Percentiles rank a stretch among this genome's conserved stretches.
These are phyloP conservation scores for Sardinella longiceps DNA, from an alignment of 2,797 vertebrate species.

Conservation along the genomic window DNA sequence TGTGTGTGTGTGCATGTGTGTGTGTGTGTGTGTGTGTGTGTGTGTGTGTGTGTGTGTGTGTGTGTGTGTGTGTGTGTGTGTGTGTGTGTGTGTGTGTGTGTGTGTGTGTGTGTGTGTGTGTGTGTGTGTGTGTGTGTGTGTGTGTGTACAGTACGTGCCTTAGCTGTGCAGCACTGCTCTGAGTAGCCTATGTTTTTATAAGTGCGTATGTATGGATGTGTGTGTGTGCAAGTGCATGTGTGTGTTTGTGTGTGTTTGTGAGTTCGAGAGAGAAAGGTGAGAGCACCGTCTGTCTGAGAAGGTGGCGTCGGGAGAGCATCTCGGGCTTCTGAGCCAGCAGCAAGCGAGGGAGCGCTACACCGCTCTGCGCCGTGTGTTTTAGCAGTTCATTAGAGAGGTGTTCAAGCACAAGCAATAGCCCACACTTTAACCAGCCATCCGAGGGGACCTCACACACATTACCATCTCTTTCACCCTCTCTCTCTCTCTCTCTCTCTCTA, in stretches of 20 bases:
- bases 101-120: not conserved
- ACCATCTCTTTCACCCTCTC: not conserved
- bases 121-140: not conserved
- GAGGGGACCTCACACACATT: conserved; percentile 19
- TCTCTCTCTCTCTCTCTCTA: not conserved
- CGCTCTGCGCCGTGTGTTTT: not conserved
- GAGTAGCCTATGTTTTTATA: too few relatives aligned
- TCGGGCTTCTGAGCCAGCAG: not conserved
- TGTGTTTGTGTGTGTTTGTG: not conserved
- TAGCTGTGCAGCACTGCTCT: not conserved
- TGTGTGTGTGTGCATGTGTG: not conserved
- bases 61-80: not conserved
- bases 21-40: not conserved
- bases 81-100: not conserved
- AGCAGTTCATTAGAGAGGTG: conserved; percentile 19
- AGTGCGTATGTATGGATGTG: not conserved
- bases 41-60: not conserved
- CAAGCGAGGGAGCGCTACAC: conserved; percentile 14
- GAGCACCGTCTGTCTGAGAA: not conserved
- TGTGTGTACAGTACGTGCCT: not conserved
- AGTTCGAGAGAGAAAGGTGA: conserved; percentile 16
- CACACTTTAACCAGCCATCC: conserved; percentile 24
- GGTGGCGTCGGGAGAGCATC: conserved; percentile 2
- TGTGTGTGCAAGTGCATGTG: conserved; percentile 3
- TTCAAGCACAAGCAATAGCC: conserved; percentile 16